Evolutionary conservation across 2,888 invertebrate genomes (phyloP).

Genomic region (Trissonchulus latispiculum): DNA sequence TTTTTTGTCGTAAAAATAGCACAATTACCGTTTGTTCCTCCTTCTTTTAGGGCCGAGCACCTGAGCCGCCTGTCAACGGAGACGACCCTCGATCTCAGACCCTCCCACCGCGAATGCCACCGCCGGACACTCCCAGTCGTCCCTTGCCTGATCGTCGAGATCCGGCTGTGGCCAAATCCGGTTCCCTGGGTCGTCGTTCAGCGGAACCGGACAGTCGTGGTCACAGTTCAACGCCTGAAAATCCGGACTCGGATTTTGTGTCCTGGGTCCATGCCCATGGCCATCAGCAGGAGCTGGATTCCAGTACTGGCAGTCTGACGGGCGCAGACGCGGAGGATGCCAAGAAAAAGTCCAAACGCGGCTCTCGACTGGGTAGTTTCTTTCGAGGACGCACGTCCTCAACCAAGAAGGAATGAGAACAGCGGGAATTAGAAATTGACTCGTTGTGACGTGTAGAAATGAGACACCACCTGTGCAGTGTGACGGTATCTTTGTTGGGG

Average conservation of each 20-base stretch:
- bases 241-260: conserved; percentile 1
- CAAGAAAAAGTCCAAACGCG: conserved; percentile 16
- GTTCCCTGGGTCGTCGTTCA: not conserved
- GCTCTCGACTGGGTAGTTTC: conserved; percentile 12
- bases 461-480: too few species aligned
- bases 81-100: not conserved
- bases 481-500: too few species aligned
- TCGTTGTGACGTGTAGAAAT: too few species aligned
- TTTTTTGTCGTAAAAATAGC: too few species aligned
- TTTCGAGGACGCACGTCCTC: conserved; percentile 5
- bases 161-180: not conserved
- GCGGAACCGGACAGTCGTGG: not conserved
- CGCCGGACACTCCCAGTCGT: too few species aligned
- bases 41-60: too few species aligned
- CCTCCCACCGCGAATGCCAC: too few species aligned
- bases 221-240: not conserved
- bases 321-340: not conserved
- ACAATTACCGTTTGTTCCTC: too few species aligned
- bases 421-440: too few species aligned
- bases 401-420: not conserved
- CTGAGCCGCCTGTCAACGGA: too few species aligned
- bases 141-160: not conserved
- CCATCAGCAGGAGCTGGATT: not conserved
- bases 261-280: not conserved
- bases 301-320: not conserved